Base-by-base conservation (phyloP, 2,888 invertebrate species). In the Diabrotica balteata region DNA sequence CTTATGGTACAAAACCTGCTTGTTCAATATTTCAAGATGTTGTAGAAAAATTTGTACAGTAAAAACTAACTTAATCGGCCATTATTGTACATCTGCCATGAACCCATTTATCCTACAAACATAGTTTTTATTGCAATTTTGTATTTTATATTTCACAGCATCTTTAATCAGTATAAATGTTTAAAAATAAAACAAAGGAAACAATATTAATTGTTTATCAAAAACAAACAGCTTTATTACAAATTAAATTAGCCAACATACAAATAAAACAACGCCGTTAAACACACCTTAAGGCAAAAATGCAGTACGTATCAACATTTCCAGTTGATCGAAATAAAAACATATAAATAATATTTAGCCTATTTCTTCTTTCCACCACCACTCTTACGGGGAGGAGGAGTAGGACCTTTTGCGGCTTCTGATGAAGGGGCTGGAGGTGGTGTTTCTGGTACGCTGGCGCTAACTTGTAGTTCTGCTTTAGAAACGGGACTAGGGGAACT, bases 341-440 rank as follows among this genome's bases (percentile, higher is more conserved):
- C n/a, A 32, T 8, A 62, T 5, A 46, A 17, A 11, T 11, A 61
- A 65, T 43, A 66, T 73, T 78, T 67, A 79, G 32, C 32, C 32
- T 32, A 32, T 80, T 59, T 80, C 77, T 42, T 77, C 71, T 69
- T 80, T 79, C 49, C 72, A 8, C 70, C 71, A 51, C 32, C 32
- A 32, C 32, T 32, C 32, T 32, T 32, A 4, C 32, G 32, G 32
- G 32, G 32, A 4, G 32, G 32, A 2, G 32, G 32, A 32, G 32
- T 32, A 32, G 73, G 49, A 68, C 79, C 79, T 68, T 81, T 81
- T 61, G 76, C 72, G 49, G 75, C 77, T 42, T 77, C 76, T 70
- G 73, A 68, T 78, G 83, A 72, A 77, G 84, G 79, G 82, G 86
- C 74, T n/a, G 82, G 82, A 10, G 81, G 80, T n/a, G 82, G 81